Evolutionary conservation across 2,113 vertebrate species (phyloP), one percentile per base, ranked within the genome.

Genomic region (Platycercus adscitus): DNA sequence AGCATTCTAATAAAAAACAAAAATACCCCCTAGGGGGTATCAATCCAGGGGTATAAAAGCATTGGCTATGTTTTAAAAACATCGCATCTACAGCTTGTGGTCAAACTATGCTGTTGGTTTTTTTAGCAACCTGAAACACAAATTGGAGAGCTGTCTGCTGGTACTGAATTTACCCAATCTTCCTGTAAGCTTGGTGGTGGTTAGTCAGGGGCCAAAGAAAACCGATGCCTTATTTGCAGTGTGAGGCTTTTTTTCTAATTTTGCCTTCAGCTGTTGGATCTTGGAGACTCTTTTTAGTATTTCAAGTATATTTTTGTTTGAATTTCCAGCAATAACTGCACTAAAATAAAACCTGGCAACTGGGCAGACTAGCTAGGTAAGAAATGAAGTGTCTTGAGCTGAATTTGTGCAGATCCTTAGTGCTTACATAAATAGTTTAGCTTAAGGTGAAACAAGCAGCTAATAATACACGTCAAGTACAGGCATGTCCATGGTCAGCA

Each of bases 341-440:
- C 81, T 84, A 90, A 97, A 96, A 96, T 94, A 93, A 93, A 84
- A 91, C 65, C 26, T 81, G 91, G 77, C 73, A 89, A 61, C 92
- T 88, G 91, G 82, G 71, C 20, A 78, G 79, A 24, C 12, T 15
- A 52, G 58, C 78, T 89, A 72, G 93, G 88, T 93, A 90, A 50
- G 82, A 83, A 88, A 61, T 77, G 58, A 50, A 81, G 64, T 7
- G 1, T 63, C 31, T 43, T 86, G 64, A 84, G 72, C 72, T 58
- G 39, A 55, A 50, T 86, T 84, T 18, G 29, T 95, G 66, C 68
- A 26, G 49, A 31, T 69, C 37, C 66, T 58, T 66, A 35, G 25
- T 65, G 72, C 88, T 91, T 86, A 66, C 47, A 73, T 60, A 79
- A 90, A 88, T 50, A 50, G 64, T 58, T 83, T 31, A 44, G 31